Conservation (phyloP, 2,888 invertebrate genomes). For the Frankliniella intonsa region DNA sequence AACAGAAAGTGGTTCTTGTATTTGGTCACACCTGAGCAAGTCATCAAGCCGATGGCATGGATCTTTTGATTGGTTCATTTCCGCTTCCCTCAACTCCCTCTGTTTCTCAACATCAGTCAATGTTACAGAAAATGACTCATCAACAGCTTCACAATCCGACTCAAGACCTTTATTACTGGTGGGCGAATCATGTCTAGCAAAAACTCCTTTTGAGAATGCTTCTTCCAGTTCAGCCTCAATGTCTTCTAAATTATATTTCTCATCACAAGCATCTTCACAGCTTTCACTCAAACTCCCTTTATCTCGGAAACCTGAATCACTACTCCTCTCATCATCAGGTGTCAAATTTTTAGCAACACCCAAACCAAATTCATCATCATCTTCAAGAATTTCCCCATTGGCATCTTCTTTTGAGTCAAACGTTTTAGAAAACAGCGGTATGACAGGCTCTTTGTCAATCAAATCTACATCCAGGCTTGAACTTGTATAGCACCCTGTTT, state of each 20-base stretch:
- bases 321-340: conserved; percentile 50
- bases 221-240: conserved; percentile 42
- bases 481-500: background rate
- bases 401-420: background rate
- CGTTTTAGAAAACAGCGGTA: background rate
- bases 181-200: conserved; percentile 18
- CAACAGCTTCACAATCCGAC: background rate
- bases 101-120: conserved; percentile 31
- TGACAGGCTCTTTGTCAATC: background rate
- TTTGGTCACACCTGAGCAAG: background rate
- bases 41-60: conserved; percentile 25
- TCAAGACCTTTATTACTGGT: background rate
- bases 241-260: conserved; percentile 42
- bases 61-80: background rate
- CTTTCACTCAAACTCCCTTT: conserved; percentile 46
- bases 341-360: conserved; percentile 46
- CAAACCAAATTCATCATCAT: conserved; percentile 43
- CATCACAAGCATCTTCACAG: conserved; percentile 42
- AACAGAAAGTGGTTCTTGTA: conserved; percentile 19
- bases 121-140: background rate
- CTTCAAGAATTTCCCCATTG: conserved; percentile 39
- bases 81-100: conserved; percentile 15
- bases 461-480: background rate
- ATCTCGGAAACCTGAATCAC: conserved; percentile 51
- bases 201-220: conserved; percentile 35